A percentile compares a stretch with the other conserved stretches of the same genome.
Conservation (phyloP, 2,888 invertebrate genomes). For the Mechanitis messenoides region DNA sequence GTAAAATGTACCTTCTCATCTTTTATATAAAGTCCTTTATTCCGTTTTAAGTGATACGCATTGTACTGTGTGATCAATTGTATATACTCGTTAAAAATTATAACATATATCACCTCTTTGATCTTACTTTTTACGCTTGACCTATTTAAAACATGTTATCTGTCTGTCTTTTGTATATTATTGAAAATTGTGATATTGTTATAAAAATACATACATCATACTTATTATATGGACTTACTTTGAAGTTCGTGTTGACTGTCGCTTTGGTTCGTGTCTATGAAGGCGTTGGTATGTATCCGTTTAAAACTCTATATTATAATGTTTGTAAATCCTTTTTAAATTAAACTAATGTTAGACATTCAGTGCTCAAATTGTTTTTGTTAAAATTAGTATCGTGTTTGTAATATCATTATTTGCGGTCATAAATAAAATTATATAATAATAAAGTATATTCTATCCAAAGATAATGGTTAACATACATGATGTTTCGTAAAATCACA, state of each 20-base stretch:
- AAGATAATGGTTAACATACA: constrained; percentile 37
- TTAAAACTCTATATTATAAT: constrained; percentile 26
- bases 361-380: constrained; percentile 71
- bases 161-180: constrained; percentile 72
- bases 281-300: constrained; percentile 20
- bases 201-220: constrained; percentile 58
- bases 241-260: constrained; percentile 48
- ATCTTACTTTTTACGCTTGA: constrained; percentile 70
- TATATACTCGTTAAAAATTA: constrained; percentile 54
- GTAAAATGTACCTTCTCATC: constrained; percentile 47
- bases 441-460: constrained; percentile 37
- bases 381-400: constrained; percentile 39
- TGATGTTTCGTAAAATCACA: constrained; percentile 58
- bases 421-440: constrained; percentile 39
- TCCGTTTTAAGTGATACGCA: constrained; percentile 55
- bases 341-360: constrained; percentile 36
- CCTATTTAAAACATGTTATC: constrained; percentile 65
- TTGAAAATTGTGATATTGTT: constrained; percentile 77
- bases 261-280: constrained; percentile 27
- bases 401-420: constrained; percentile 31
- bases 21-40: constrained; percentile 53
- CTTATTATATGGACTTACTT: constrained; percentile 53
- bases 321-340: constrained; percentile 29
- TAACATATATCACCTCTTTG: constrained; percentile 57
- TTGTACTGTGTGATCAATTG: constrained; percentile 53